Conservation (phyloP, 2,113 vertebrate genomes). For the Ciconia stormi region DNA sequence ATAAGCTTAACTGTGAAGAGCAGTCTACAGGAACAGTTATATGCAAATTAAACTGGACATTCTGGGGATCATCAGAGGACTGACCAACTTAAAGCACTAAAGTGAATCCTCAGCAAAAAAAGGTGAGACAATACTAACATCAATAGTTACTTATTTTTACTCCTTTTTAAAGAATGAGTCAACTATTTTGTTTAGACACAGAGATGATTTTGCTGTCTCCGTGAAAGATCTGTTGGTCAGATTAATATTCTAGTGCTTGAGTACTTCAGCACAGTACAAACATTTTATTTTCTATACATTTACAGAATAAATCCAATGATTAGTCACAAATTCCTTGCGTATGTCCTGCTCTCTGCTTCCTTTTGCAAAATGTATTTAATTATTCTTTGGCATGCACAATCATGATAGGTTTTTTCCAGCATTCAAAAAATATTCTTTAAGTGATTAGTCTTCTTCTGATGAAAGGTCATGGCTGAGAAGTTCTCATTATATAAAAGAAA, state of each 20-base stretch:
- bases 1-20: background rate
- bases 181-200: background rate
- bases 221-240: background rate
- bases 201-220: background rate
- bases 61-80: background rate
- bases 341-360: background rate
- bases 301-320: background rate
- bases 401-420: background rate
- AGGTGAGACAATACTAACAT: background rate
- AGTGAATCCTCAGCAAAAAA: background rate
- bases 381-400: background rate
- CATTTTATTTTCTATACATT: background rate
- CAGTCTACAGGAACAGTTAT: background rate
- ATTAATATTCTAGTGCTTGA: background rate
- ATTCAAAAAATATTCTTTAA: conserved; percentile 18
- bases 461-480: conserved; percentile 36
- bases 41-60: background rate
- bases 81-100: background rate
- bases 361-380: background rate
- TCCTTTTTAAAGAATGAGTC: background rate
- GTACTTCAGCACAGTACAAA: background rate
- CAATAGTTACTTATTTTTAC: background rate
- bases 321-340: background rate
- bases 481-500: conserved; percentile 34
- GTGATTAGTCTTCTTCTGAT: conserved; percentile 19